phyloP scores from a whole-genome alignment of 2,113 vertebrate species.

The Heteronetta atricapilla region DNA sequence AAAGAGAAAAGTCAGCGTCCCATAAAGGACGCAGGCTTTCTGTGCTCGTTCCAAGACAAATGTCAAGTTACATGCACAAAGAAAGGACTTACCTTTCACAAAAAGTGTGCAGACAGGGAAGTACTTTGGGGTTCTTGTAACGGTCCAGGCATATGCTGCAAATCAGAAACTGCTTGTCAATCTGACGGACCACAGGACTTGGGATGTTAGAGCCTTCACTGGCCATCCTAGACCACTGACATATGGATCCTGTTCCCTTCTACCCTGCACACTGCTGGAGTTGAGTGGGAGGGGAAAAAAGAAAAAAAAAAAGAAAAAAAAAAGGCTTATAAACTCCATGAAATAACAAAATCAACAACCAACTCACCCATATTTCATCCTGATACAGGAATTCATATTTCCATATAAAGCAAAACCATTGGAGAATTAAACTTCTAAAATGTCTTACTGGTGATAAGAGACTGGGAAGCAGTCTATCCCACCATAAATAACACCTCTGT shows the following conservation, averaged over 20 bases:
- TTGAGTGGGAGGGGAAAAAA: not conserved
- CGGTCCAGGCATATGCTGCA: slow-evolving; percentile 99
- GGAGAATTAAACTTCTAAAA: not conserved
- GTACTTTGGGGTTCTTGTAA: slow-evolving; percentile 97
- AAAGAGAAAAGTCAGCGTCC: not conserved
- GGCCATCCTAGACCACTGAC: slow-evolving; percentile 96
- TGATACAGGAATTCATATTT: not conserved
- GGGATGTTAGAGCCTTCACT: slow-evolving; percentile 93
- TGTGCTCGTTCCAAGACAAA: not conserved
- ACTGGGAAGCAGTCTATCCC: not conserved
- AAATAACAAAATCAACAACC: not conserved
- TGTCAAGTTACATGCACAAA: not conserved
- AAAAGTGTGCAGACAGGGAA: slow-evolving; percentile 96
- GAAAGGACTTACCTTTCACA: slow-evolving; percentile 85
- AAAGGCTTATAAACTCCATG: not conserved
- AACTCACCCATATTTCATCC: not conserved
- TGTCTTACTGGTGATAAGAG: not conserved
- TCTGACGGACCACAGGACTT: slow-evolving; percentile 96
- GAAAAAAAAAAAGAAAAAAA: not conserved
- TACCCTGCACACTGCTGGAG: slow-evolving; percentile 83
- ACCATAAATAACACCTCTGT: not conserved
- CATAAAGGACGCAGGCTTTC: not conserved
- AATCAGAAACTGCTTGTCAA: slow-evolving; percentile 99
- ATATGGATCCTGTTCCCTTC: slow-evolving; percentile 82
- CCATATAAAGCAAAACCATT: not conserved